A percentile compares a stretch with the other conserved stretches of the same genome.
Evolutionary conservation across 2,888 invertebrate genomes (phyloP).

Genomic region (Mesopsocus fuscifrons): DNA sequence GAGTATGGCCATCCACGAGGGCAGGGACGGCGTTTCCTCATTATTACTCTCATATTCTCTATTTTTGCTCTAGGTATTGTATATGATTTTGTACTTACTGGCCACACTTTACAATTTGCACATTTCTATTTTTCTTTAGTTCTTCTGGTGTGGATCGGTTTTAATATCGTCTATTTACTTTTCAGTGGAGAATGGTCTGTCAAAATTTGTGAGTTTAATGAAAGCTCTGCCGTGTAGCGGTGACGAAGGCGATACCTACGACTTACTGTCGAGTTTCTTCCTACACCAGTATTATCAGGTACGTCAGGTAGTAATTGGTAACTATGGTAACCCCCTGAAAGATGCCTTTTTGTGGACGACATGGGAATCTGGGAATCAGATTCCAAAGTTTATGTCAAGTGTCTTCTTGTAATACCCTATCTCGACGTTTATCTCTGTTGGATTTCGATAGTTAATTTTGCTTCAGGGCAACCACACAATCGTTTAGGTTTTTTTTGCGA

Average conservation of each 20-base stretch:
- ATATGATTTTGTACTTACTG: background rate
- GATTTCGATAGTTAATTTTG: too few relatives aligned
- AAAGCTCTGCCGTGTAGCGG: constrained; percentile 27
- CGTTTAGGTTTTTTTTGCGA: too few relatives aligned
- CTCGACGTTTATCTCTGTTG: too few relatives aligned
- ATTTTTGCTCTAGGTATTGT: background rate
- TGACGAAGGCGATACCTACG: constrained; percentile 19
- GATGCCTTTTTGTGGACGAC: too few relatives aligned
- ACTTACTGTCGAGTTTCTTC: constrained; percentile 22
- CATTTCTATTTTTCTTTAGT: constrained; percentile 27
- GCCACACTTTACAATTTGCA: background rate
- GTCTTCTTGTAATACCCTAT: too few relatives aligned
- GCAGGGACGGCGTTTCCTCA: background rate
- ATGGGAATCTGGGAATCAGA: too few relatives aligned
- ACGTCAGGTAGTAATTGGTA: constrained; percentile 7
- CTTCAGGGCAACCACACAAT: too few relatives aligned
- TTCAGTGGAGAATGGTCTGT: constrained; percentile 40
- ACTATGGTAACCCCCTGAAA: too few relatives aligned
- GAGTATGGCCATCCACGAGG: background rate
- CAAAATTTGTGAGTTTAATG: constrained; percentile 35
- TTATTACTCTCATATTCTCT: background rate
- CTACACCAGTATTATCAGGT: constrained; percentile 24
- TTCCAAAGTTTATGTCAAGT: too few relatives aligned
- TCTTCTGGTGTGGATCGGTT: constrained; percentile 32
- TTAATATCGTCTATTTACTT: constrained; percentile 10